A percentile compares a stretch with the other conserved stretches of the same genome.
Evolutionary conservation across 2,797 vertebrate species (phyloP).

Genomic region (Ambastaia sidthimunki): DNA sequence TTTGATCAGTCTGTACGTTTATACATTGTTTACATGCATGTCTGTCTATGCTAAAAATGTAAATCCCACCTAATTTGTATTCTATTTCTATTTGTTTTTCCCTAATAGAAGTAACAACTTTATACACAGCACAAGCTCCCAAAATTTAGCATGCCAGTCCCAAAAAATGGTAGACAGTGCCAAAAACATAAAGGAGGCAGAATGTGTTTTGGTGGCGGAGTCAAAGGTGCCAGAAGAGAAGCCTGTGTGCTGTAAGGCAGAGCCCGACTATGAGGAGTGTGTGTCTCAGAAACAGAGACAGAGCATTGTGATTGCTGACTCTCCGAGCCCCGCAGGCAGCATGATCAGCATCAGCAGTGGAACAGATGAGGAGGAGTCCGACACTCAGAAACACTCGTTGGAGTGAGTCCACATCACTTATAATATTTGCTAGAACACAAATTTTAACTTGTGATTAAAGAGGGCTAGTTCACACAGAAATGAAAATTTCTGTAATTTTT

Average conservation of each 20-base stretch:
- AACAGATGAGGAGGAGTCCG: conserved; percentile 82
- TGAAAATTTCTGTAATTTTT: background rate
- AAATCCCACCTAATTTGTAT: background rate
- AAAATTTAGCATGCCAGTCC: conserved; percentile 88
- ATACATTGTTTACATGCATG: no score
- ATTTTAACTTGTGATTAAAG: background rate
- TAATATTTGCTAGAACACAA: no score
- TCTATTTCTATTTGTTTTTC: conserved; percentile 1
- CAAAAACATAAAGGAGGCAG: conserved; percentile 82
- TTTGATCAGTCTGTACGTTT: no score
- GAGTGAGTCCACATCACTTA: conserved; percentile 75
- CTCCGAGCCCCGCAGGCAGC: conserved; percentile 89
- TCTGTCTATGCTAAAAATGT: background rate
- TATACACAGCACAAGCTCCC: conserved; percentile 88
- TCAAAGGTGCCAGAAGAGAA: conserved; percentile 69
- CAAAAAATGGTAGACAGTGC: conserved; percentile 89
- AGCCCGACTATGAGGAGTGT: conserved; percentile 78
- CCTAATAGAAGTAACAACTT: conserved; percentile 80
- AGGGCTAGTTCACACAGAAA: background rate
- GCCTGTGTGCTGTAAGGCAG: conserved; percentile 77
- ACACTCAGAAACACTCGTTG: conserved; percentile 80
- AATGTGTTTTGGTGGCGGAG: conserved; percentile 77
- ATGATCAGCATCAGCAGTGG: conserved; percentile 98
- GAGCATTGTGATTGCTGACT: conserved; percentile 86
- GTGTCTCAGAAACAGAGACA: conserved; percentile 84